Base-by-base conservation (phyloP, 1,140 invertebrate genomes). In the Caerostris extrusa region DNA sequence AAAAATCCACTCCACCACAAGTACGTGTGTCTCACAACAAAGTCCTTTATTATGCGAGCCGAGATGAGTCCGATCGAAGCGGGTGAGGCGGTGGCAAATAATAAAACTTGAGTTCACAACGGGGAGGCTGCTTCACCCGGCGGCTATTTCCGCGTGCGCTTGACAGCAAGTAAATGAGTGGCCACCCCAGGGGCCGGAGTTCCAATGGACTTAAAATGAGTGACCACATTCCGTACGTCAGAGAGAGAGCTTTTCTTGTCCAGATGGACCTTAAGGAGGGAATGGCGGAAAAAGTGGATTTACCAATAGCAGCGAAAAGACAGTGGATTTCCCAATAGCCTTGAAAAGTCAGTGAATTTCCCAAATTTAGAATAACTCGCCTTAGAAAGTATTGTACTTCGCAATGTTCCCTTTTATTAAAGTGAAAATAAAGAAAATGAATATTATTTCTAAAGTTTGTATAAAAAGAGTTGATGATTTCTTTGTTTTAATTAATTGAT, bases 11-110 rank as follows among this genome's bases (percentile, higher is more conserved):
- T 77, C 53, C 12, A 34, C 19, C 12, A 83, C 55, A 6, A 17
- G 53, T 83, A 83, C 82, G 82, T 83, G 82, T 8, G 34, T 57
- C 53, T 17, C 14, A n/a, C 55, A n/a, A n/a, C 56, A 83, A 83
- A 83, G 56, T 58, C 82, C 56, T 83, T 83, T 83, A 83, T 83
- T 83, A 83, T 83, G 53, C 82, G n/a, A n/a, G 14, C 10, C 5
- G 53, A 77, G 71, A 8, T 10, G 56, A 50, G 57, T 7, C 6
- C 82, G 82, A 58, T 83, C 82, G 56, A 58, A 57, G 53, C 14
- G 82, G 56, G 82, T 83, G 82, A 83, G 57, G 55, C 82, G 14
- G 5, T 58, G 82, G 55, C 57, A 83, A 83, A 83, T 83, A 83
- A 83, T 83, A 83, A 83, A 83, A 83, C 82, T 83, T 7, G 14